phyloP scores from a whole-genome alignment of 1,140 invertebrate species.

The Drosophila varians region DNA sequence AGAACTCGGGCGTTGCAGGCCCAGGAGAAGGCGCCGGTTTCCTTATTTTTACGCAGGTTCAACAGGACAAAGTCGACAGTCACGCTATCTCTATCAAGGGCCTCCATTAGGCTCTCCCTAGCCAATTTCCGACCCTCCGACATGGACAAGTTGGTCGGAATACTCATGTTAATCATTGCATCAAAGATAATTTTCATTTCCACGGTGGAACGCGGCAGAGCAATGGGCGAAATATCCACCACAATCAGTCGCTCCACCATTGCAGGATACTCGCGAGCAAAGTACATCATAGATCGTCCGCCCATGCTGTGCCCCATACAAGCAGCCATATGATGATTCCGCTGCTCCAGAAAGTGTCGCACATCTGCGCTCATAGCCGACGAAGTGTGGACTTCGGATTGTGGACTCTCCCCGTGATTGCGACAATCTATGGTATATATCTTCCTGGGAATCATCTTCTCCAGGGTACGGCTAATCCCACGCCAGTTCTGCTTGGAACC shows the following conservation, averaged over 20 bases:
- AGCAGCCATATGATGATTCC: constrained; percentile 85
- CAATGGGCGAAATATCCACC: constrained; percentile 92
- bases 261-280: constrained; percentile 83
- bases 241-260: constrained; percentile 91
- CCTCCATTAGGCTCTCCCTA: constrained; percentile 84
- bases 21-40: constrained; percentile 73
- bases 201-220: constrained; percentile 86
- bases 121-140: constrained; percentile 87
- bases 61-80: constrained; percentile 85
- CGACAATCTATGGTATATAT: constrained; percentile 93
- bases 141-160: constrained; percentile 86
- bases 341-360: constrained; percentile 84
- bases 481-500: constrained; percentile 95
- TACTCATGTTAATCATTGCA: constrained; percentile 86
- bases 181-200: constrained; percentile 88
- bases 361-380: constrained; percentile 90
- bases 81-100: constrained; percentile 71
- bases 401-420: constrained; percentile 96
- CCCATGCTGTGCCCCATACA: constrained; percentile 96
- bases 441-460: constrained; percentile 64
- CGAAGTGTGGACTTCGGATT: constrained; percentile 89
- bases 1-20: constrained; percentile 86
- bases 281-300: constrained; percentile 91
- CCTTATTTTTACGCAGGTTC: constrained; percentile 76
- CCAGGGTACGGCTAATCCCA: constrained; percentile 89